Percentiles rank a stretch among this genome's conserved stretches.
phyloP scores from a whole-genome alignment of 2,113 vertebrate genomes.

The Megalops atlanticus region DNA sequence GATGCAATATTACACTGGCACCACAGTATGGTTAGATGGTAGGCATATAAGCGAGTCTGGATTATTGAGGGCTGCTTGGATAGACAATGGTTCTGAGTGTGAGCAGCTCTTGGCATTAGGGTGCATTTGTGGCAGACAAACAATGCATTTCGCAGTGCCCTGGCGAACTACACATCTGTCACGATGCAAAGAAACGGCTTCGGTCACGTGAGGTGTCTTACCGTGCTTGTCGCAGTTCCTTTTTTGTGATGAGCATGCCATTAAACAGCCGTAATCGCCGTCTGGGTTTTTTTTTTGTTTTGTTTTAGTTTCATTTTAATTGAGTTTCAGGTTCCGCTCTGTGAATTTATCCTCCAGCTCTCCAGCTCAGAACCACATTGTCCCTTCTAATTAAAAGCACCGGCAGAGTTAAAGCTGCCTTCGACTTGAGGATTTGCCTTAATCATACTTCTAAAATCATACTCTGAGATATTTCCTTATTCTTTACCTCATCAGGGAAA shows the following conservation, averaged over 20 bases:
- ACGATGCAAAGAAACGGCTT: too few species aligned
- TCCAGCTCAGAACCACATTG: not conserved
- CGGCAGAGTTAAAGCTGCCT: not conserved
- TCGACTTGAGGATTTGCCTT: constrained; percentile 13
- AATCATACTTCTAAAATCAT: constrained; percentile 6
- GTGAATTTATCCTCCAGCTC: not conserved
- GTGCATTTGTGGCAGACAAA: too few species aligned
- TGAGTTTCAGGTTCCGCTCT: constrained; percentile 8
- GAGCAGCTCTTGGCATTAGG: too few species aligned
- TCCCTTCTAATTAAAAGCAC: constrained; percentile 13
- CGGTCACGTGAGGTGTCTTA: not conserved
- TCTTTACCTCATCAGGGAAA: not conserved
- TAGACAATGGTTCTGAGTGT: too few species aligned
- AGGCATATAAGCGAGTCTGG: too few species aligned
- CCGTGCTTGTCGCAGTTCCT: not conserved
- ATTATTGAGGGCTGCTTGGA: too few species aligned
- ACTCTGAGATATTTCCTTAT: not conserved
- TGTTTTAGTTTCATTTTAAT: not conserved
- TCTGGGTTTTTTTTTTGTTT: not conserved
- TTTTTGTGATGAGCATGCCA: not conserved
- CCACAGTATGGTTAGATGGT: not conserved
- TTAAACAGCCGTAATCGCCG: not conserved
- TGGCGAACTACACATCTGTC: too few species aligned
- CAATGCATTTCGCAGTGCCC: too few species aligned
- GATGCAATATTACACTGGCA: not conserved